Conservation (phyloP, 1,140 invertebrate species). For the Manduca sexta region DNA sequence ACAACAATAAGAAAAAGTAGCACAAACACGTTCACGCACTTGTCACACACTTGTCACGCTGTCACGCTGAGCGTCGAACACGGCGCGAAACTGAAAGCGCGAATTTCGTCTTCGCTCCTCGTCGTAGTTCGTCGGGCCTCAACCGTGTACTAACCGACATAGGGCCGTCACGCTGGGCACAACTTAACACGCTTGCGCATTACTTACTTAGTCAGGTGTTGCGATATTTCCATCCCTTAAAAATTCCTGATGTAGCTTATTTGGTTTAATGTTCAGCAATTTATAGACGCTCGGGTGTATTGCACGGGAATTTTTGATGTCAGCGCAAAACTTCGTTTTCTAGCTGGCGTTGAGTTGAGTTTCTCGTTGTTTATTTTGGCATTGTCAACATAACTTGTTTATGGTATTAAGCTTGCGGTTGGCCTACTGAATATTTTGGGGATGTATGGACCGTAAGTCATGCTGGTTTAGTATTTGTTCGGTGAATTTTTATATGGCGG, state of each 20-base stretch:
- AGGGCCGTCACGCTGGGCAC: slow-evolving; percentile 3
- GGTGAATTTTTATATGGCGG: too few species aligned
- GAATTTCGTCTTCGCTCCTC: neutral
- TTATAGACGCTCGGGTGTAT: neutral
- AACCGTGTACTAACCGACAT: slow-evolving; percentile 6
- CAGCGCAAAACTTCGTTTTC: neutral
- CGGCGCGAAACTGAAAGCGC: neutral
- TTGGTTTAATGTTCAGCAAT: neutral
- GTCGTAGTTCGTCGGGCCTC: slow-evolving; percentile 2
- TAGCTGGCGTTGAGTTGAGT: neutral
- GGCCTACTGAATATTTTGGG: too few species aligned
- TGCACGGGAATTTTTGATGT: slow-evolving; percentile 2
- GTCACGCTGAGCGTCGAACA: neutral
- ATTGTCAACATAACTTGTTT: too few species aligned
- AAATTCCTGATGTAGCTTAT: slow-evolving; percentile 7
- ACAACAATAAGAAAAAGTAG: neutral
- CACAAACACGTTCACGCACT: neutral
- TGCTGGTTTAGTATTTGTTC: too few species aligned
- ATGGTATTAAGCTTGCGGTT: too few species aligned
- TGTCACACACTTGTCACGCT: neutral
- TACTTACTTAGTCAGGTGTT: slow-evolving; percentile 6
- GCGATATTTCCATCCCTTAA: slow-evolving; percentile 11
- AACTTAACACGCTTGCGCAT: slow-evolving; percentile 13
- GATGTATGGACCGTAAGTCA: too few species aligned
- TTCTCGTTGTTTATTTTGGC: neutral